These are phyloP conservation scores for Papilio demoleus DNA, from an alignment of 2,888 invertebrate species.

Conservation along the genomic window DNA sequence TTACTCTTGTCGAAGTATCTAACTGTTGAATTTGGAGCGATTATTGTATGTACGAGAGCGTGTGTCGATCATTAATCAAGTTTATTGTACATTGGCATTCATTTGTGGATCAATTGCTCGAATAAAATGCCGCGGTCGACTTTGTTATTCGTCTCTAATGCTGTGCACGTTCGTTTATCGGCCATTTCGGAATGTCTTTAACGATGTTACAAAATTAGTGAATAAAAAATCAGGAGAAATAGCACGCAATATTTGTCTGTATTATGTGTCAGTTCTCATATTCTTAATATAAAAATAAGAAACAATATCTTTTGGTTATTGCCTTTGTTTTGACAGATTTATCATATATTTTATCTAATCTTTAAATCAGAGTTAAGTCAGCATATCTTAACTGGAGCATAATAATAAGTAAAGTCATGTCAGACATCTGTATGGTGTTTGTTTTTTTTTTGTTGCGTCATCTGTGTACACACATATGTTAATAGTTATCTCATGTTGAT, in stretches of 20 bases:
- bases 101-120: conserved; percentile 40
- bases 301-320: background rate
- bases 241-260: background rate
- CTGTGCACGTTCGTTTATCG: conserved; percentile 21
- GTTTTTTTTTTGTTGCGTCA: conserved; percentile 21
- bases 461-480: conserved; percentile 15
- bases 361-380: conserved; percentile 6
- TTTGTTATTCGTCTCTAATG: conserved; percentile 31
- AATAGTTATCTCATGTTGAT: conserved; percentile 16
- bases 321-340: background rate
- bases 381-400: background rate
- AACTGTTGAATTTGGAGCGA: conserved; percentile 32
- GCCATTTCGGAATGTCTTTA: conserved; percentile 17
- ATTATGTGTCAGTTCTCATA: background rate
- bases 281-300: background rate
- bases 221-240: background rate
- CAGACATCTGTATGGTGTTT: conserved; percentile 4
- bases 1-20: conserved; percentile 24
- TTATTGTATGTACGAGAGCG: conserved; percentile 6
- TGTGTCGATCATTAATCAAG: conserved; percentile 37
- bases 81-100: conserved; percentile 40
- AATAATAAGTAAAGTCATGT: background rate
- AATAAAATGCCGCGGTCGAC: conserved; percentile 31
- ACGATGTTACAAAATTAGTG: background rate
- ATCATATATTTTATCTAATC: conserved; percentile 10